Percentiles rank a stretch among this genome's conserved stretches.
These are phyloP conservation scores for Drosophila ohnishii DNA, from an alignment of 1,140 invertebrate genomes.

Conservation along the genomic window DNA sequence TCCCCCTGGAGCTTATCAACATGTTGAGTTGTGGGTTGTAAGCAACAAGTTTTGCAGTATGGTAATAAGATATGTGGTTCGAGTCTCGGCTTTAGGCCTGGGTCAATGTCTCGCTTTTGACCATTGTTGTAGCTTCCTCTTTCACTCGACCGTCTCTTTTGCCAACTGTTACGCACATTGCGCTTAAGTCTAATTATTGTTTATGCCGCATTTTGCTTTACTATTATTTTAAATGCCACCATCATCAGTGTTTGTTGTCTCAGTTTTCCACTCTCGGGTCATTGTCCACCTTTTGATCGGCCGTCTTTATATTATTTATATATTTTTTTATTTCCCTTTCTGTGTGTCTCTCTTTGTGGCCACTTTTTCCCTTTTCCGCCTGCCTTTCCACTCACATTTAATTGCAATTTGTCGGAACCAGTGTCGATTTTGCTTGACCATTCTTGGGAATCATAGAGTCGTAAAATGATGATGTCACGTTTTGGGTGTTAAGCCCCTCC, in stretches of 20 bases:
- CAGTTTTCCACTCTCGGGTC: conserved; percentile 53
- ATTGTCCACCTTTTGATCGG: conserved; percentile 50
- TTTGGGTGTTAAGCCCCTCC: conserved; percentile 38
- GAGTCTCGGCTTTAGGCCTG: conserved; percentile 37
- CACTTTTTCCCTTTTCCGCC: conserved; percentile 33
- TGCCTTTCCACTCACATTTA: conserved; percentile 43
- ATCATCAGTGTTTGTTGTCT: conserved; percentile 28
- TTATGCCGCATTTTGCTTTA: conserved; percentile 59
- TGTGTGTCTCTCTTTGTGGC: conserved; percentile 10
- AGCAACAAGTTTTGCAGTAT: conserved; percentile 54
- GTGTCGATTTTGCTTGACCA: conserved; percentile 31
- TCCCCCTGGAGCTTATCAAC: conserved; percentile 30
- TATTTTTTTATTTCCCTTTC: conserved; percentile 8
- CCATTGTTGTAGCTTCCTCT: conserved; percentile 35
- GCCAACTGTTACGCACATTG: conserved; percentile 64
- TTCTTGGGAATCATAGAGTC: conserved; percentile 48
- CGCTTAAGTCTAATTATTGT: conserved; percentile 74
- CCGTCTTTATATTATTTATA: conserved; percentile 24
- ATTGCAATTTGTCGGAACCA: conserved; percentile 57
- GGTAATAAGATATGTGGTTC: conserved; percentile 53
- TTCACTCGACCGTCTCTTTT: conserved; percentile 17
- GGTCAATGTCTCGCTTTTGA: conserved; percentile 66
- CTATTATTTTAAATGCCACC: conserved; percentile 67
- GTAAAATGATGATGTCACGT: conserved; percentile 53
- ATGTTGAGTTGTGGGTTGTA: conserved; percentile 33